Evolutionary conservation across 2,113 vertebrate genomes (phyloP).

Genomic region (zebrafish (Danio rerio)): GRCz12tu NC_133189.1:19958001-19958500

Average conservation of each 20-base stretch:
- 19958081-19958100: constrained; percentile 76
- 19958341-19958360: background rate
- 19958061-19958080: constrained; percentile 72
- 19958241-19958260: no score
- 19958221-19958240: background rate
- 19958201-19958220: background rate
- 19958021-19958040: constrained; percentile 42
- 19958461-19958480: no score
- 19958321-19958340: constrained; percentile 35
- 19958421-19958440: no score
- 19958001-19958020: constrained; percentile 41
- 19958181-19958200: background rate
- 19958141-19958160: background rate
- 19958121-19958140: constrained; percentile 77
- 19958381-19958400: background rate
- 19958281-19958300: constrained; percentile 17
- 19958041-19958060: constrained; percentile 57
- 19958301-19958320: background rate
- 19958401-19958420: background rate
- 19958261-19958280: constrained; percentile 41
- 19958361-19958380: background rate
- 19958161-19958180: background rate
- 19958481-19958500: no score
- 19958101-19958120: constrained; percentile 72
- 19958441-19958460: no score